Percentiles rank a stretch among this genome's conserved stretches.
These are phyloP conservation scores for Trichonephila inaurata DNA, from an alignment of 1,140 invertebrate genomes.

Conservation along the genomic window DNA sequence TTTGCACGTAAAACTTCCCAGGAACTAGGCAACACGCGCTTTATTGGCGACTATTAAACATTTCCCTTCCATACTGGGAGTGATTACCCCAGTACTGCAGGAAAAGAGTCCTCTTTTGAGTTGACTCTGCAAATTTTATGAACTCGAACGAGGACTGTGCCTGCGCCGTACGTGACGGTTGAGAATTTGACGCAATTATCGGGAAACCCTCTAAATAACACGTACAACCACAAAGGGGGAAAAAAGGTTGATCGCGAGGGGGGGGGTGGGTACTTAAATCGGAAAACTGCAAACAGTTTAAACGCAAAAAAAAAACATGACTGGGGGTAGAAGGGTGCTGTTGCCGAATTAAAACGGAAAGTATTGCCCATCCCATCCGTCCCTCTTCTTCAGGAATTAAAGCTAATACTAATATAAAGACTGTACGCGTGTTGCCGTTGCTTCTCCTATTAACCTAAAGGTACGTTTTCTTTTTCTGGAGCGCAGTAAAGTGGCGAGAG, in stretches of 20 bases:
- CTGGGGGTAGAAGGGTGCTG: neutral
- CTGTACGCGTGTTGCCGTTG: slow-evolving; percentile 7
- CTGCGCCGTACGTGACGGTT: slow-evolving; percentile 53
- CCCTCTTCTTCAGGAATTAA: slow-evolving; percentile 43
- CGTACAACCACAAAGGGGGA: slow-evolving; percentile 35
- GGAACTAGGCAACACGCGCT: neutral
- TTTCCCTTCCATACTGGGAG: slow-evolving; percentile 56
- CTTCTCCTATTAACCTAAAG: slow-evolving; percentile 44
- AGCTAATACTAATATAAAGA: slow-evolving; percentile 74
- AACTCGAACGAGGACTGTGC: slow-evolving; percentile 44
- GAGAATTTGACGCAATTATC: slow-evolving; percentile 73
- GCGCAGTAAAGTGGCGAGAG: slow-evolving; percentile 2
- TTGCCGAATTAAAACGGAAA: slow-evolving; percentile 72
- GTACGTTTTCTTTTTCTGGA: slow-evolving; percentile 57
- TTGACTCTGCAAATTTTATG: slow-evolving; percentile 76
- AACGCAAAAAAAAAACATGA: slow-evolving; percentile 59
- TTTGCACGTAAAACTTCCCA: slow-evolving; percentile 69
- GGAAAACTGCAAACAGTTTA: slow-evolving; percentile 66
- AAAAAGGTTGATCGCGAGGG: slow-evolving; percentile 1
- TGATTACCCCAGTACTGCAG: slow-evolving; percentile 57
- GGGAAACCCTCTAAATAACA: slow-evolving; percentile 60
- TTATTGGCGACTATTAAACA: slow-evolving; percentile 73
- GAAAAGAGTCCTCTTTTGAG: slow-evolving; percentile 28
- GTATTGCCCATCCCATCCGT: slow-evolving; percentile 1
- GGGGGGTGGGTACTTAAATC: neutral